phyloP scores from a whole-genome alignment of 2,888 invertebrate genomes.

The Galeopsomyia nigrocyanea region DNA sequence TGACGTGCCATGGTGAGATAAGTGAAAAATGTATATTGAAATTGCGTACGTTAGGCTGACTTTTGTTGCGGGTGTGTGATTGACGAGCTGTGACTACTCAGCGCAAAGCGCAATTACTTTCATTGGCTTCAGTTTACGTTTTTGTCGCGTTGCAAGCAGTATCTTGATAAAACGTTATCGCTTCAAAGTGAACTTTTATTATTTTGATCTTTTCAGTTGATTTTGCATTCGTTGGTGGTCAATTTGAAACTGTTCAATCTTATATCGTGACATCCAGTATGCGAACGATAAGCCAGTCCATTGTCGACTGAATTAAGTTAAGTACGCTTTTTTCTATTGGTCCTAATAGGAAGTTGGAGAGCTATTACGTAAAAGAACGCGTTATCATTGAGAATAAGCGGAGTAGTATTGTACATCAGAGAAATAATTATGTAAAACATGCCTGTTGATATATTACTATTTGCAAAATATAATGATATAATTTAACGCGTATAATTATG shows the following conservation, averaged over 20 bases:
- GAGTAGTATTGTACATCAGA: not conserved
- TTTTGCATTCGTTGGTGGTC: no score
- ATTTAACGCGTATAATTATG: not conserved
- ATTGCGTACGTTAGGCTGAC: not conserved
- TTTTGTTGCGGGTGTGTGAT: constrained; percentile 4
- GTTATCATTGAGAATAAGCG: constrained; percentile 21
- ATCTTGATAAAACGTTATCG: constrained; percentile 10
- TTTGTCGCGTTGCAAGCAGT: not conserved
- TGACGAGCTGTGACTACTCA: constrained; percentile 3
- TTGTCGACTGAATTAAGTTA: constrained; percentile 18
- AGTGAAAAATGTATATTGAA: constrained; percentile 3
- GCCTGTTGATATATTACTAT: not conserved
- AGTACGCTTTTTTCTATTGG: constrained; percentile 15
- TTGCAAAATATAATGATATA: not conserved
- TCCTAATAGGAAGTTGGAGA: constrained; percentile 10
- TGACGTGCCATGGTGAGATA: constrained; percentile 13
- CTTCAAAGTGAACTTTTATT: no score
- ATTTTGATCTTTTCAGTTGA: not conserved
- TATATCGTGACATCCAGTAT: constrained; percentile 24
- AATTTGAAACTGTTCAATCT: constrained; percentile 16
- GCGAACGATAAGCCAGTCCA: no score
- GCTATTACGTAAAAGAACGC: constrained; percentile 26
- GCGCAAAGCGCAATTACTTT: constrained; percentile 12
- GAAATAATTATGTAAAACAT: constrained; percentile 19
- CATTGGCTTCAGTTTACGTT: constrained; percentile 12